These are phyloP conservation scores for Sebastes diploproa DNA, from an alignment of 2,797 vertebrate genomes.

Conservation along the genomic window DNA sequence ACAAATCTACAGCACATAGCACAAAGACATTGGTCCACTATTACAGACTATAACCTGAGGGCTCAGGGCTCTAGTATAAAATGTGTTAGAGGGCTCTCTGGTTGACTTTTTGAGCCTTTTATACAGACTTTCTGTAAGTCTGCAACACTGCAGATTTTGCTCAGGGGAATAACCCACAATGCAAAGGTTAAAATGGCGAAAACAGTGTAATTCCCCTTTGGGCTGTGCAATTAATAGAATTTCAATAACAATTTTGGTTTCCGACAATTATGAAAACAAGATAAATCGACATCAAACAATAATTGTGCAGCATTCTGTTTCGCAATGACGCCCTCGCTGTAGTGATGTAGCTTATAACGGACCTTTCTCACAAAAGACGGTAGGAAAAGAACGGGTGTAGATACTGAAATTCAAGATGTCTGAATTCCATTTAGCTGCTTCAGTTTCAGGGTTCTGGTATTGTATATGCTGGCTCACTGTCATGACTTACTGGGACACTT, in stretches of 20 bases:
- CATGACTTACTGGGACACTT: neutral
- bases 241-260: no score
- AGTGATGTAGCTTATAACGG: neutral
- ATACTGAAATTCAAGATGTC: neutral
- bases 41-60: neutral
- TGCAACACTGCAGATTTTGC: neutral
- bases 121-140: neutral
- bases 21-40: neutral
- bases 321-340: fast-evolving
- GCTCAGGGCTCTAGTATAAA: neutral
- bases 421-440: neutral
- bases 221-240: no score
- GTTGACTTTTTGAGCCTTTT: neutral
- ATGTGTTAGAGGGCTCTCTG: neutral
- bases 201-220: no score
- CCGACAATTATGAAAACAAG: no score
- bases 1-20: neutral
- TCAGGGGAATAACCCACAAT: neutral
- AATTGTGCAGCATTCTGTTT: no score
- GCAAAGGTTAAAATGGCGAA: neutral
- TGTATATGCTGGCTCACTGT: neutral
- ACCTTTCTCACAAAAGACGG: neutral
- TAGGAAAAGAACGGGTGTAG: neutral
- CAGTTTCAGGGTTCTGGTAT: neutral
- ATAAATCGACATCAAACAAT: fast-evolving